A percentile compares a stretch with the other conserved stretches of the same genome.
phyloP scores from a whole-genome alignment of 2,888 invertebrate species.

The Clepsis dumicolana region DNA sequence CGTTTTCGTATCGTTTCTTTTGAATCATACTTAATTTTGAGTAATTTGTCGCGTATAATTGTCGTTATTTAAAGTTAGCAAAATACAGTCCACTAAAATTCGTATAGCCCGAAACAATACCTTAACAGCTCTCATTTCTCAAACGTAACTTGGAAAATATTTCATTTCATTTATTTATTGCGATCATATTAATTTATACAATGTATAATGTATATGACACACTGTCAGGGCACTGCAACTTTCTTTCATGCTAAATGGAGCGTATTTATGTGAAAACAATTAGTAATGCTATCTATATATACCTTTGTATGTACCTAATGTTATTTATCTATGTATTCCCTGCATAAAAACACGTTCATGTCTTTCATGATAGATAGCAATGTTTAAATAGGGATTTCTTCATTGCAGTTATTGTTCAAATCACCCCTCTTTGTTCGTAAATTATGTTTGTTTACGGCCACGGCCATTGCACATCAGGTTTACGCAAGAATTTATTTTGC shows the following conservation, averaged over 20 bases:
- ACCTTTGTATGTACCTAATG: background rate
- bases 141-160: background rate
- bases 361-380: background rate
- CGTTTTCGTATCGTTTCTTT: no score
- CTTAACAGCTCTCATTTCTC: background rate
- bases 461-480: background rate
- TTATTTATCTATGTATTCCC: constrained; percentile 1
- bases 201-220: no score
- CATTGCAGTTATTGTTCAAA: background rate
- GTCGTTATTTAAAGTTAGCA: no score
- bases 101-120: background rate
- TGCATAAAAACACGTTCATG: background rate
- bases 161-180: no score
- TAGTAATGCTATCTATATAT: no score
- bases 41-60: no score
- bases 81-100: no score
- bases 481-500: background rate
- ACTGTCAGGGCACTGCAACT: no score
- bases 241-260: no score
- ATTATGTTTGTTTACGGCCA: background rate
- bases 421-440: background rate
- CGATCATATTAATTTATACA: no score
- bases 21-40: no score
- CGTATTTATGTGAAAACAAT: no score
- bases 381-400: background rate